These are phyloP conservation scores for Heliothis virescens DNA, from an alignment of 1,140 invertebrate genomes.

Conservation along the genomic window DNA sequence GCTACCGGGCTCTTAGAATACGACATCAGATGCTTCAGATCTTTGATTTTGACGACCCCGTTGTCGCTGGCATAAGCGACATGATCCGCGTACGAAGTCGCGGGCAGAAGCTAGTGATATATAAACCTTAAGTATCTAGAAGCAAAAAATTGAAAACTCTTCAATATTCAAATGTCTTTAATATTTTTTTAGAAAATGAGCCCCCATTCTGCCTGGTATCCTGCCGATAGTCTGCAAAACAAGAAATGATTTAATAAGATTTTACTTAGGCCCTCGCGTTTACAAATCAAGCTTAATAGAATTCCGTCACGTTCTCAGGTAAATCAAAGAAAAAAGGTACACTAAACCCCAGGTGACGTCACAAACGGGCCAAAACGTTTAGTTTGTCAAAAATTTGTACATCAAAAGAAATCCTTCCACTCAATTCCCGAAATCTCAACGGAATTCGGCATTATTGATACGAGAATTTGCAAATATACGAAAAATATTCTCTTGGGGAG, in stretches of 20 bases:
- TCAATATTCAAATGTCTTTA: too few species aligned
- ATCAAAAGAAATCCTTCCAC: slow-evolving; percentile 28
- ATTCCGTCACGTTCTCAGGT: neutral
- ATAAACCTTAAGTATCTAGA: too few species aligned
- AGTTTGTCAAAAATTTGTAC: slow-evolving; percentile 37
- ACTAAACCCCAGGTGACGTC: neutral
- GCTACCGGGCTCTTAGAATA: too few species aligned
- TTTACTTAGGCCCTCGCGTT: neutral
- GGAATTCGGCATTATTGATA: slow-evolving; percentile 53
- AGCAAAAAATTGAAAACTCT: too few species aligned
- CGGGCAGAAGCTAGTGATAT: too few species aligned
- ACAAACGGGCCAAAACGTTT: slow-evolving; percentile 35
- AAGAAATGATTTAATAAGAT: neutral
- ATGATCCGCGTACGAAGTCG: too few species aligned
- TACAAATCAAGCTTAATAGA: neutral
- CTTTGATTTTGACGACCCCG: too few species aligned
- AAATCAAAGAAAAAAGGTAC: slow-evolving; percentile 23
- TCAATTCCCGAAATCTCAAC: slow-evolving; percentile 38
- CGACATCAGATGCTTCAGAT: too few species aligned
- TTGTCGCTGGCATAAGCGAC: too few species aligned
- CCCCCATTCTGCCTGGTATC: too few species aligned
- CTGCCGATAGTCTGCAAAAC: too few species aligned
- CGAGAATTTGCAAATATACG: slow-evolving; percentile 54
- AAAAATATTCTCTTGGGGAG: slow-evolving; percentile 51
- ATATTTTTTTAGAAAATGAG: too few species aligned